These are phyloP conservation scores for Panzeria rudis DNA, from an alignment of 2,888 invertebrate species.

Conservation along the genomic window DNA sequence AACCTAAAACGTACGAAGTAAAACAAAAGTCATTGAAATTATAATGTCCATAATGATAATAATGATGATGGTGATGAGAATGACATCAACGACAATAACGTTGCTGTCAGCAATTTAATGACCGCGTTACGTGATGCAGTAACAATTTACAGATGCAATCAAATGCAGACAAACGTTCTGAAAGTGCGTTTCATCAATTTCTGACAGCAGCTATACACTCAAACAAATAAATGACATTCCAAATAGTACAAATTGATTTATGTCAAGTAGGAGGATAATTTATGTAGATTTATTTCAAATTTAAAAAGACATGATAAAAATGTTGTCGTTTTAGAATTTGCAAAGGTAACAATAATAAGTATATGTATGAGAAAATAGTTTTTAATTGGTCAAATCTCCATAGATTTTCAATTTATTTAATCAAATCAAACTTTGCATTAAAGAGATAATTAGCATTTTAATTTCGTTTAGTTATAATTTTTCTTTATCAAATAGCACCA, in stretches of 20 bases:
- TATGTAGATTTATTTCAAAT: slow-evolving; percentile 50
- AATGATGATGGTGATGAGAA: slow-evolving; percentile 45
- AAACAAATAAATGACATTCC: slow-evolving; percentile 56
- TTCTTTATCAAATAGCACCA: too few relatives aligned
- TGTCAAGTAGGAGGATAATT: slow-evolving; percentile 41
- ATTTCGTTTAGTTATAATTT: too few relatives aligned
- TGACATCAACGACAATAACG: slow-evolving; percentile 68
- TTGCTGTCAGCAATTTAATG: slow-evolving; percentile 73
- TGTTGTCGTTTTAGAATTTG: slow-evolving; percentile 5
- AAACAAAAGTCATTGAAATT: slow-evolving; percentile 55
- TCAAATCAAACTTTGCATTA: too few relatives aligned
- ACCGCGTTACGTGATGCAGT: slow-evolving; percentile 72
- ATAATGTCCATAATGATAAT: slow-evolving; percentile 55
- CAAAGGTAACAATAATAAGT: background rate
- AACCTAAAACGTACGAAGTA: slow-evolving; percentile 25
- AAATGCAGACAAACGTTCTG: slow-evolving; percentile 43
- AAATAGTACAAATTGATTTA: slow-evolving; percentile 51
- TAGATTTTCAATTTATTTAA: too few relatives aligned
- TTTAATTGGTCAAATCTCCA: too few relatives aligned
- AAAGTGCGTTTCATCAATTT: slow-evolving; percentile 63
- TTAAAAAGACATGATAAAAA: slow-evolving; percentile 30
- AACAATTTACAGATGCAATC: slow-evolving; percentile 55
- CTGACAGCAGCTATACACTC: slow-evolving; percentile 40
- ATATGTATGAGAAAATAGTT: background rate
- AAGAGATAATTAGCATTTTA: too few relatives aligned